Percentiles rank a stretch among this genome's conserved stretches.
Evolutionary conservation across 2,888 invertebrate genomes (phyloP).

Genomic region (Poecilus cupreus): DNA sequence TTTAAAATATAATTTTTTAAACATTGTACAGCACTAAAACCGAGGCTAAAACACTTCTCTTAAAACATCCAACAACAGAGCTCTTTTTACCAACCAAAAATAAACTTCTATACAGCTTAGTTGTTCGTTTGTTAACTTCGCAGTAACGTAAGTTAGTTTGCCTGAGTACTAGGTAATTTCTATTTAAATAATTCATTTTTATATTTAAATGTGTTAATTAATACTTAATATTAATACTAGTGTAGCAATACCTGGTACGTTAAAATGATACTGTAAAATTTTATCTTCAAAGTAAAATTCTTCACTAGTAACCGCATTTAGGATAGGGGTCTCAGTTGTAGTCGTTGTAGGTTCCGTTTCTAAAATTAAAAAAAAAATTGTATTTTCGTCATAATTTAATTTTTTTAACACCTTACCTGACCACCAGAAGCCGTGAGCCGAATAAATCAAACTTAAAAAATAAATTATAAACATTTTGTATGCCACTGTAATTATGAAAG

Average conservation of each 20-base stretch:
- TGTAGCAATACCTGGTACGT: slow-evolving; percentile 26
- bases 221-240: too few species aligned
- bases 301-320: background rate
- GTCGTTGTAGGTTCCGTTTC: background rate
- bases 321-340: background rate
- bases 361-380: background rate
- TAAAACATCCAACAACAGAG: too few species aligned
- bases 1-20: too few species aligned
- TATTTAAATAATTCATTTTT: too few species aligned
- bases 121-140: too few species aligned
- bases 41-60: too few species aligned
- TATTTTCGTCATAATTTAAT: background rate
- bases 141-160: too few species aligned
- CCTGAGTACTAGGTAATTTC: too few species aligned
- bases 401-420: slow-evolving; percentile 2
- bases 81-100: too few species aligned
- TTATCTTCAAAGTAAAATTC: slow-evolving; percentile 51
- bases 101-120: too few species aligned
- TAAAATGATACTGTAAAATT: slow-evolving; percentile 41
- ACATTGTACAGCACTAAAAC: too few species aligned
- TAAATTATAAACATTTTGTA: background rate
- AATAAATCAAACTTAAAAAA: slow-evolving; percentile 7
- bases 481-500: background rate
- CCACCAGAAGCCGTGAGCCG: slow-evolving; percentile 10
- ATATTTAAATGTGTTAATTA: too few species aligned